phyloP scores from a whole-genome alignment of 2,797 vertebrate genomes.

The Tragelaphus oryx region DNA sequence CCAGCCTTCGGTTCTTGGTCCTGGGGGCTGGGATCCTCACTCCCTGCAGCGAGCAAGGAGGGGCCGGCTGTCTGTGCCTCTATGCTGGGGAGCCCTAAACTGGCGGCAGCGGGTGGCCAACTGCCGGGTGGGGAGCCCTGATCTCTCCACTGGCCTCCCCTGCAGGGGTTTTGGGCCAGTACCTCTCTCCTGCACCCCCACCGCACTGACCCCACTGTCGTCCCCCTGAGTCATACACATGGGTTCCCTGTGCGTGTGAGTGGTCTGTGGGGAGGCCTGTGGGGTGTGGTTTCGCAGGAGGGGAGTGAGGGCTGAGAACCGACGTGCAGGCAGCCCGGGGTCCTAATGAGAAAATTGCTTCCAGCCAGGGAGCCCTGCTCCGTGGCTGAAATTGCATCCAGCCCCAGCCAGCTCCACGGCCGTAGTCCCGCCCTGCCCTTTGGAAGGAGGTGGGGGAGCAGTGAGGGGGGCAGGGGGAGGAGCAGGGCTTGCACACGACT shows the following conservation, averaged over 20 bases:
- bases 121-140: background rate
- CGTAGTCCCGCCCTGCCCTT: conserved; percentile 64
- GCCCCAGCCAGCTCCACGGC: conserved; percentile 60
- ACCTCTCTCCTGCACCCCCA: background rate
- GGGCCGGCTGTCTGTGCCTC: background rate
- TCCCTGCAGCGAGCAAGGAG: background rate
- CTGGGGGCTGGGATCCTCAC: background rate
- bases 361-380: conserved; percentile 72
- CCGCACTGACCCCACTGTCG: background rate
- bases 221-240: conserved; percentile 35
- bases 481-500: background rate
- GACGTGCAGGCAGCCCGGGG: conserved; percentile 66
- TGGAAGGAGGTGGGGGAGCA: conserved; percentile 18
- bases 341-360: conserved; percentile 80
- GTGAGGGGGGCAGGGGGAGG: background rate
- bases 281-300: conserved; percentile 64
- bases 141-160: background rate
- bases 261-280: conserved; percentile 47
- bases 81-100: background rate
- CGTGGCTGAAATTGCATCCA: conserved; percentile 80
- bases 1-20: background rate
- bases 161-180: background rate
- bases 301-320: conserved; percentile 70
- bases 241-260: conserved; percentile 67
- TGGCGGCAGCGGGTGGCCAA: background rate